Conservation (phyloP, 2,113 vertebrate species). For the Suricata suricatta region DNA sequence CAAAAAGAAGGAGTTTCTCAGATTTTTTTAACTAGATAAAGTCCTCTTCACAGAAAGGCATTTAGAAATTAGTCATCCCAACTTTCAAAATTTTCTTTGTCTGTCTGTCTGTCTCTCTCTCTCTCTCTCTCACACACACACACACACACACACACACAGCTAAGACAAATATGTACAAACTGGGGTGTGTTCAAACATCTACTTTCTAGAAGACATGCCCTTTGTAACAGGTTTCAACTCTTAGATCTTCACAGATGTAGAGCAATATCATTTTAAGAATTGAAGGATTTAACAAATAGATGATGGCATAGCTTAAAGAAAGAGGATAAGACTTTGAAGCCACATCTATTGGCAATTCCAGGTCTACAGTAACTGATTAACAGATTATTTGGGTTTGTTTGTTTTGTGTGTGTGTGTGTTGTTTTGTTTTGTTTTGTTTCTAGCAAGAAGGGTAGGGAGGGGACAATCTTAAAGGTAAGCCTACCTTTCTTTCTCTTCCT, state of each 20-base stretch:
- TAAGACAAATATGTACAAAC: background rate
- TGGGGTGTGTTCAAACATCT: background rate
- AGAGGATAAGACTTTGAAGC: background rate
- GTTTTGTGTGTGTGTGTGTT: background rate
- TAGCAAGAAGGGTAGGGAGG: background rate
- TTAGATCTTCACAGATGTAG: background rate
- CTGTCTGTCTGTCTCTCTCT: background rate
- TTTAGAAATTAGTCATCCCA: background rate
- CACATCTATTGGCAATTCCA: background rate
- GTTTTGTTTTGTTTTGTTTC: no score
- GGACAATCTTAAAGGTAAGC: background rate
- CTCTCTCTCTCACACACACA: background rate
- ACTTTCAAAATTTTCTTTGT: background rate
- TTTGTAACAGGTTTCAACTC: background rate
- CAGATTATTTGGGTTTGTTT: background rate
- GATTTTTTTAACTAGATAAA: background rate
- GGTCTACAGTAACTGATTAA: background rate
- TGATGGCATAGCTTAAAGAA: background rate
- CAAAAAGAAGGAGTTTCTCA: conserved; percentile 14
- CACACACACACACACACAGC: background rate
- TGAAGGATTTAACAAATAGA: background rate
- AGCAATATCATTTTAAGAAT: background rate
- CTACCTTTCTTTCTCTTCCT: conserved; percentile 17
- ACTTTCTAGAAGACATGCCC: background rate
- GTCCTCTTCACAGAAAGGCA: background rate